Conservation (phyloP, 2,797 vertebrate genomes). For the Chlorospingus flavigularis region DNA sequence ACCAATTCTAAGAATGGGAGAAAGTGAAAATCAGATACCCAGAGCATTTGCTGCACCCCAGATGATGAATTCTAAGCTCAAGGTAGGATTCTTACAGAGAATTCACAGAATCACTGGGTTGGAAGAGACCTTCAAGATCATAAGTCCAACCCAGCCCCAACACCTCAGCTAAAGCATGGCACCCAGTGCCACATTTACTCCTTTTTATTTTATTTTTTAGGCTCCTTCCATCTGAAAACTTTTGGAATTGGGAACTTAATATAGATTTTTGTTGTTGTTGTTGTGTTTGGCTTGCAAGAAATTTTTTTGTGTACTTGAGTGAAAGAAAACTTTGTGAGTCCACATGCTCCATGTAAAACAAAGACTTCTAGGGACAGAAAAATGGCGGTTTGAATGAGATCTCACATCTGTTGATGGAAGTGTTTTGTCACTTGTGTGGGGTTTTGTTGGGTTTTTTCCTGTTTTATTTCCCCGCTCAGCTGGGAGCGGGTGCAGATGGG, state of each 20-base stretch:
- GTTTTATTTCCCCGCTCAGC: not conserved
- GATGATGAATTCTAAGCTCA: not conserved
- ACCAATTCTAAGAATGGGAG: not conserved
- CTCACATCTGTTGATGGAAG: not conserved
- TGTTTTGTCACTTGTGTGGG: not conserved
- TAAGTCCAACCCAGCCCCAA: not conserved
- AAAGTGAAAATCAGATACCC: not conserved
- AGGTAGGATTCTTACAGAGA: not conserved
- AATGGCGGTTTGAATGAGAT: not conserved
- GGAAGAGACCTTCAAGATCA: not conserved
- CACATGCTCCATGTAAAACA: not conserved
- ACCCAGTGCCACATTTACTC: not conserved
- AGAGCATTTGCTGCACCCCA: not conserved
- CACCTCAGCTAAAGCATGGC: not conserved
- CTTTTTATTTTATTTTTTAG: not conserved
- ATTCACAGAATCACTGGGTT: not conserved
- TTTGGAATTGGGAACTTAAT: rapidly evolving
- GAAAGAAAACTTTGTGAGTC: not conserved
- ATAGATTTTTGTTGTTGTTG: rapidly evolving
- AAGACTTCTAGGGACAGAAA: not conserved
- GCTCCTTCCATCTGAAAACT: not conserved
- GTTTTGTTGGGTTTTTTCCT: not conserved
- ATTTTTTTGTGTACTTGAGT: not conserved
- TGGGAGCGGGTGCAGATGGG: not conserved
- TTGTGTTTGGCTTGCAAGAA: not conserved